Base-by-base conservation (phyloP, 1,140 invertebrate genomes). In the Drosophila equinoxialis region DNA sequence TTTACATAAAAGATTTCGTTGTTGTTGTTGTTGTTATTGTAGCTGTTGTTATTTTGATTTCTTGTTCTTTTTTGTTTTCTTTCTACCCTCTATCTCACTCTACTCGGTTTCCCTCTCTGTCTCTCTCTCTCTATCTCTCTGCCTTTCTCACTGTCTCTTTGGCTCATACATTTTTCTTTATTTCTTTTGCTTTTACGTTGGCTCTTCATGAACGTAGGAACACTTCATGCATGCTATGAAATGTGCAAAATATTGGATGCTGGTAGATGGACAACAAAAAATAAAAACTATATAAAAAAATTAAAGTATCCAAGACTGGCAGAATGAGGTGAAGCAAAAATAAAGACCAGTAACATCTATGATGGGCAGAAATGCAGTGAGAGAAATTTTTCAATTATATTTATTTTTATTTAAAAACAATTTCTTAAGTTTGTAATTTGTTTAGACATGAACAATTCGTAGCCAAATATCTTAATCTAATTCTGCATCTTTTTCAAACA, bases 1-100 rank as follows among this genome's bases (percentile, higher is more conserved):
- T 87, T 89, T 80, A 87, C 83, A 87, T 89, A 89, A 89, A 87
- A 89, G 84, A 87, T 89, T 87, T 89, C 17, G 72, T 89, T 87
- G 76, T 80, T 80, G 79, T 71, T 86, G 51, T 68, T 33, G 45
- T 51, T n/a, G 77, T 87, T 87, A 72, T 77, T 79, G 68, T 71
- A 64, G 70, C 74, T 70, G 81, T 85, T 81, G 78, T 85, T 85
- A 78, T 85, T 81, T 86, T 85, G 71, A 86, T 80, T 85, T 85
- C 77, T 74, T 71, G 74, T 79, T 71, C 48, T 51, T 58, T 65
- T 41, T 63, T 33, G 8, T 37, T 67, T 45, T 20, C 35, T 23
- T 14, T 67, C 65, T 54, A 20, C 10, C 17, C 45, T 20, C 14
- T 2, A 6, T 45, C 17, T 37, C 35, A 35, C 35, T 20, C 17